A percentile compares a stretch with the other conserved stretches of the same genome.
Evolutionary conservation across 2,113 vertebrate genomes (phyloP).

Genomic region (Notechis scutatus): DNA sequence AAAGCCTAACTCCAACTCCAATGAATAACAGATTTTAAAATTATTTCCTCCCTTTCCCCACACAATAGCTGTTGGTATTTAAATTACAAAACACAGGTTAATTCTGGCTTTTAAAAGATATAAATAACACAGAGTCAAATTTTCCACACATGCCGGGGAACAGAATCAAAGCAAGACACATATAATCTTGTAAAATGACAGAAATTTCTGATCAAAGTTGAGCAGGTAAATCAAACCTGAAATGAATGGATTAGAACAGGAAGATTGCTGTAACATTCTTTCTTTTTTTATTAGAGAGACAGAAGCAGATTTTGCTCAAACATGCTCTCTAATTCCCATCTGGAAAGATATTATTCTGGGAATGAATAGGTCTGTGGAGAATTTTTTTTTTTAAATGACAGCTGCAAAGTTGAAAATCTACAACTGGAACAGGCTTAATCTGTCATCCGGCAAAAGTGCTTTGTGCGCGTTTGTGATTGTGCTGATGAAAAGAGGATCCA

Average conservation of each 20-base stretch:
- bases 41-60: constrained; percentile 19
- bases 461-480: not conserved
- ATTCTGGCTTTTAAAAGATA: constrained; percentile 76
- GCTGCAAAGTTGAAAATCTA: constrained; percentile 63
- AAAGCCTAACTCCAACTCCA: not conserved
- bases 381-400: constrained; percentile 57
- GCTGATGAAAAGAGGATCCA: constrained; percentile 41
- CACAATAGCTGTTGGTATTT: constrained; percentile 62
- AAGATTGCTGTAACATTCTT: constrained; percentile 70
- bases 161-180: constrained; percentile 34
- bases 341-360: constrained; percentile 64
- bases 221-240: constrained; percentile 88
- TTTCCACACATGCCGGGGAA: constrained; percentile 75
- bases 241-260: constrained; percentile 84
- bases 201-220: constrained; percentile 75
- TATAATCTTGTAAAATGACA: constrained; percentile 83
- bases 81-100: constrained; percentile 78
- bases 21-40: constrained; percentile 36
- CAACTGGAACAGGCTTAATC: constrained; percentile 58
- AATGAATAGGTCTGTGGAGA: constrained; percentile 64
- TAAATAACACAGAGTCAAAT: constrained; percentile 73
- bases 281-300: constrained; percentile 72
- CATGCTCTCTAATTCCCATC: constrained; percentile 74
- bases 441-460: constrained; percentile 55
- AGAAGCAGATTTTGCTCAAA: constrained; percentile 89